Evolutionary conservation across 2,113 vertebrate species (phyloP).

Genomic region (Rafetus swinhoei): DNA sequence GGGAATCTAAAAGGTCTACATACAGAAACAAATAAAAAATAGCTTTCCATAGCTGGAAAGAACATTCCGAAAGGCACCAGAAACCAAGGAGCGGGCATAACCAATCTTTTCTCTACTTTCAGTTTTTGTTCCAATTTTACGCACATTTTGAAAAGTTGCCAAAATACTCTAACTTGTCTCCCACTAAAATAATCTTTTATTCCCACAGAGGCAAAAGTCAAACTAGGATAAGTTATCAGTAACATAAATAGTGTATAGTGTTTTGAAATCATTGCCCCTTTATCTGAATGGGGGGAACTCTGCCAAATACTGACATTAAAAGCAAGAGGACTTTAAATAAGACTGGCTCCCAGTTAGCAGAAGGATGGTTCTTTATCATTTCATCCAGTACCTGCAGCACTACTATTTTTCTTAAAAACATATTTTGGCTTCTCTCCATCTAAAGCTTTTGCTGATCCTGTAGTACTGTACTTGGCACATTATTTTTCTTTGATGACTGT

Average conservation of each 20-base stretch:
- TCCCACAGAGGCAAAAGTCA: constrained; percentile 11
- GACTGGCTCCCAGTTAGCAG: constrained; percentile 17
- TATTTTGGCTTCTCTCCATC: constrained; percentile 58
- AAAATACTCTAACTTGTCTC: constrained; percentile 1
- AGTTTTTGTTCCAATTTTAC: constrained; percentile 48
- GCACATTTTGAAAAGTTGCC: constrained; percentile 35
- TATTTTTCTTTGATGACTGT: constrained; percentile 49
- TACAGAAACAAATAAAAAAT: neutral
- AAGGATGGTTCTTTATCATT: constrained; percentile 35
- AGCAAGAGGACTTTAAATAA: constrained; percentile 33
- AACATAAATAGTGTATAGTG: constrained; percentile 20
- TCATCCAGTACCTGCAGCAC: constrained; percentile 21
- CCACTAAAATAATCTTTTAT: neutral
- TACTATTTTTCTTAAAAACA: constrained; percentile 46
- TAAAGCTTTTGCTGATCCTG: constrained; percentile 46
- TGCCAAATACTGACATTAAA: constrained; percentile 40
- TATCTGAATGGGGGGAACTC: constrained; percentile 5
- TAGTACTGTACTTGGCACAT: constrained; percentile 22
- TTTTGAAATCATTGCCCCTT: constrained; percentile 33
- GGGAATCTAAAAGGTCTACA: neutral
- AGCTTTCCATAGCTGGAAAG: constrained; percentile 36
- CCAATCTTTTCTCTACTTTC: neutral
- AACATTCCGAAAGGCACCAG: constrained; percentile 35
- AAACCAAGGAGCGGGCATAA: constrained; percentile 13
- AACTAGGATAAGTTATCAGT: constrained; percentile 48